Evolutionary conservation across 2,113 vertebrate species (phyloP).

Genomic region (Hassar affinis): DNA sequence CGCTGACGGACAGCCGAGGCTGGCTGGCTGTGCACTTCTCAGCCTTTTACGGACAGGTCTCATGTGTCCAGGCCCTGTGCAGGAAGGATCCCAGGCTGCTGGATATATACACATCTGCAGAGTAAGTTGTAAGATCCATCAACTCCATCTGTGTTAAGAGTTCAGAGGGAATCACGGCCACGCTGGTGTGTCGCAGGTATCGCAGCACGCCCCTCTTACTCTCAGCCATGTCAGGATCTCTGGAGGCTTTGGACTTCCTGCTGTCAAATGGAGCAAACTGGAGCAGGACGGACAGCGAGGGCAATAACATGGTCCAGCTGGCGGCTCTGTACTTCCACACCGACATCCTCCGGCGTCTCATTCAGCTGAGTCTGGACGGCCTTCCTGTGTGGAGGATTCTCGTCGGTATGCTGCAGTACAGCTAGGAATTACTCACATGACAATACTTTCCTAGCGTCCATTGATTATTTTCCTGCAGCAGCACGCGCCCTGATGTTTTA

Average conservation of each 20-base stretch:
- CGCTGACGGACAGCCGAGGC: slow-evolving; percentile 65
- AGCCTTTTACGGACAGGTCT: slow-evolving; percentile 73
- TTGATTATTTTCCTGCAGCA: background rate
- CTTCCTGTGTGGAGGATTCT: slow-evolving; percentile 75
- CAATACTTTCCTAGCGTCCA: background rate
- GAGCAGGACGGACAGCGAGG: slow-evolving; percentile 69
- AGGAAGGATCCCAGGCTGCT: slow-evolving; percentile 68
- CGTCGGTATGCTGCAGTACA: slow-evolving; percentile 63
- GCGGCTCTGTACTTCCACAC: slow-evolving; percentile 73
- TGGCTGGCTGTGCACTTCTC: slow-evolving; percentile 78
- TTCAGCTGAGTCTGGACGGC: slow-evolving; percentile 66
- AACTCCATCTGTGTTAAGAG: background rate
- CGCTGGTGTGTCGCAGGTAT: slow-evolving; percentile 57
- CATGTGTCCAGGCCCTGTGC: slow-evolving; percentile 68
- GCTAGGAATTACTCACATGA: background rate
- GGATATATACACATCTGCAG: slow-evolving; percentile 63
- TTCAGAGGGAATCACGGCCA: background rate
- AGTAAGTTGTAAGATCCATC: slow-evolving; percentile 62
- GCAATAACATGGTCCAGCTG: slow-evolving; percentile 73
- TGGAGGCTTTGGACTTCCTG: slow-evolving; percentile 70
- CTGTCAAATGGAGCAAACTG: slow-evolving; percentile 71
- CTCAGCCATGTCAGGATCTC: slow-evolving; percentile 71
- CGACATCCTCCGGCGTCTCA: slow-evolving; percentile 67
- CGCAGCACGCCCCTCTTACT: slow-evolving; percentile 72
- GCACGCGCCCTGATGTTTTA: background rate